Evolutionary conservation across 1,140 invertebrate genomes (phyloP).

Genomic region (Manduca sexta): DNA sequence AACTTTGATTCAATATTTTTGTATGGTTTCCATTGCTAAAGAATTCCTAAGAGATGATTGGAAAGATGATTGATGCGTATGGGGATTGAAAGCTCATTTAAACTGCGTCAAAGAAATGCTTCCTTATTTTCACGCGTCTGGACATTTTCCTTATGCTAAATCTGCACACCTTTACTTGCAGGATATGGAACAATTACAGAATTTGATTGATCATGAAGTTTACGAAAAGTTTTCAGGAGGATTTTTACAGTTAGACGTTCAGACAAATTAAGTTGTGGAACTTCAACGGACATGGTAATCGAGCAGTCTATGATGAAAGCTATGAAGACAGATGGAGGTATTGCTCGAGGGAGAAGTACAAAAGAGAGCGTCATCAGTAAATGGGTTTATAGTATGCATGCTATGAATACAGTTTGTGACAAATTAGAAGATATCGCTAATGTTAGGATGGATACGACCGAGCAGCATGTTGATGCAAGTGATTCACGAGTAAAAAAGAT

Average conservation of each 20-base stretch:
- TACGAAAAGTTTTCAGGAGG: slow-evolving; percentile 45
- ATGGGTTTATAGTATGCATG: slow-evolving; percentile 42
- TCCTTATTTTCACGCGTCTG: slow-evolving; percentile 57
- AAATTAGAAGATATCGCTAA: slow-evolving; percentile 42
- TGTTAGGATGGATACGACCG: slow-evolving; percentile 35
- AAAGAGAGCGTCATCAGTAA: slow-evolving; percentile 45
- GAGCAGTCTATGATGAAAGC: slow-evolving; percentile 54
- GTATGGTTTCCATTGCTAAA: slow-evolving; percentile 38
- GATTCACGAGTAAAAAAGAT: slow-evolving; percentile 51
- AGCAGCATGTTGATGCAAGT: slow-evolving; percentile 59
- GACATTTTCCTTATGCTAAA: slow-evolving; percentile 35
- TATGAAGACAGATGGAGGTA: slow-evolving; percentile 55
- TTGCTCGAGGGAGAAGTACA: slow-evolving; percentile 41
- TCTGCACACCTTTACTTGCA: slow-evolving; percentile 54
- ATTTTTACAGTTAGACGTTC: slow-evolving; percentile 49
- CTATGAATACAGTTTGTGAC: slow-evolving; percentile 30
- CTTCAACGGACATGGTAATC: slow-evolving; percentile 53
- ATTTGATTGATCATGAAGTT: slow-evolving; percentile 36
- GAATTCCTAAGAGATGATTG: slow-evolving; percentile 49
- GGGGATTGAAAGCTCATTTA: slow-evolving; percentile 51
- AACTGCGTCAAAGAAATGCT: slow-evolving; percentile 53
- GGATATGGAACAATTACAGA: slow-evolving; percentile 39
- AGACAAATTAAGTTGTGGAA: slow-evolving; percentile 57
- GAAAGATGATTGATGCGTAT: too few relatives aligned
- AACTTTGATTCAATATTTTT: slow-evolving; percentile 55